phyloP scores from a whole-genome alignment of 2,113 vertebrate genomes.

The Syngnathoides biaculeatus region DNA sequence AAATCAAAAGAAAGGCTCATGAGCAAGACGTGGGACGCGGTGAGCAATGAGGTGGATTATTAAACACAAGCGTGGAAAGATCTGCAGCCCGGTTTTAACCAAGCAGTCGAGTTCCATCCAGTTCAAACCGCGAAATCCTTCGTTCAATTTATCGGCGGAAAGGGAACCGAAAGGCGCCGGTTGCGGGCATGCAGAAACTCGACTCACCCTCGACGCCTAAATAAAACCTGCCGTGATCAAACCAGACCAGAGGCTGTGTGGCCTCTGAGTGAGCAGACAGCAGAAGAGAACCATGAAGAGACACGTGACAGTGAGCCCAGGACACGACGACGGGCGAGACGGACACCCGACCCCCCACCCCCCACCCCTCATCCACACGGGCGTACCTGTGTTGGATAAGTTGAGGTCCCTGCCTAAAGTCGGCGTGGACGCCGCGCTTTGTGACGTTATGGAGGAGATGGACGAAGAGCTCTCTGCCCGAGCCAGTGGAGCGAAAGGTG shows the following conservation, averaged over 20 bases:
- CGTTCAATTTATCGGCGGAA: neutral
- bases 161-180: neutral
- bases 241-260: slow-evolving; percentile 97
- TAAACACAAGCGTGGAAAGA: slow-evolving; percentile 11
- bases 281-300: slow-evolving; percentile 73
- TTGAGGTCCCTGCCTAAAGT: slow-evolving; percentile 86
- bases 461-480: slow-evolving; percentile 96
- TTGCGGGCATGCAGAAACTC: slow-evolving; percentile 23
- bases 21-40: slow-evolving; percentile 25
- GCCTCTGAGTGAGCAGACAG: slow-evolving; percentile 87
- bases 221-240: slow-evolving; percentile 99
- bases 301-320: slow-evolving; percentile 69
- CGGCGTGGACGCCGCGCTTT: slow-evolving; percentile 94
- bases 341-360: neutral
- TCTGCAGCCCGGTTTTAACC: slow-evolving; percentile 2
- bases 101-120: neutral
- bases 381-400: slow-evolving; percentile 69
- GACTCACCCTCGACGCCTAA: slow-evolving; percentile 99
- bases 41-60: slow-evolving; percentile 17
- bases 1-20: slow-evolving; percentile 7
- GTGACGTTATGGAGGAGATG: slow-evolving; percentile 91
- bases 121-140: neutral
- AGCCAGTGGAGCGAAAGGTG: slow-evolving; percentile 91
- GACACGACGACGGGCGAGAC: slow-evolving; percentile 76
- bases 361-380: no score